Base-by-base conservation (phyloP, 2,113 vertebrate genomes). In the Halcyon malimbica region DNA sequence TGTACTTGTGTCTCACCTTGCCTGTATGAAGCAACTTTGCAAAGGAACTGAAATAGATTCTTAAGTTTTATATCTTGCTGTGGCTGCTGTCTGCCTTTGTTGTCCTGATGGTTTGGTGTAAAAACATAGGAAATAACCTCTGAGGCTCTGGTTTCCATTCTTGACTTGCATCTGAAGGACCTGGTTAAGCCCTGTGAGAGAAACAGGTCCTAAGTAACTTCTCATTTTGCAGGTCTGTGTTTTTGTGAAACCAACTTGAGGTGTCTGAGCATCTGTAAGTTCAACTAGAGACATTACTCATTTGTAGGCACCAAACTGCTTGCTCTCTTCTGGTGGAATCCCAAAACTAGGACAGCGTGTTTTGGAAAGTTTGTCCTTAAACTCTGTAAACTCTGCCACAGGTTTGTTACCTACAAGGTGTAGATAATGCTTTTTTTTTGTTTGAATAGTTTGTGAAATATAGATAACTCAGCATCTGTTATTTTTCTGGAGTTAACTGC, bases 331-430 rank as follows among this genome's bases (percentile, higher is more conserved):
- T 78, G 25, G 75, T 71, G 73, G 60, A 84, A 82, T 78, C 35
- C 26, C 64, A 84, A 80, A 91, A 87, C n/a, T n/a, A 48, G 76
- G 48, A 88, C 15, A 77, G 12, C 12, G 51, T 1, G 4, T 35
- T 87, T 83, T 89, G 62, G 68, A 60, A 95, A 71, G 23, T 74
- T 81, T 83, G 56, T 87, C 68, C 79, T 92, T 92, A 89, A 86
- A 35, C 48, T 90, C 73, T 95, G 83, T 92, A 89, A 86, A 35
- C 48, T 90, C 73, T 95, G 83, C 33, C 46, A 64, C 17, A 26
- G 19, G 29, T 64, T 94, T 89, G 74, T 84, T 64, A 68, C 48
- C 48, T 68, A 24, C 56, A 64, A 82, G 48, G 8, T 68, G 15
- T 48, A 48, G 59, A 10, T 54, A 73, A 51, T 54, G 18, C 4